Evolutionary conservation across 2,888 invertebrate genomes (phyloP).

Genomic region (Platynereis dumerilii): DNA sequence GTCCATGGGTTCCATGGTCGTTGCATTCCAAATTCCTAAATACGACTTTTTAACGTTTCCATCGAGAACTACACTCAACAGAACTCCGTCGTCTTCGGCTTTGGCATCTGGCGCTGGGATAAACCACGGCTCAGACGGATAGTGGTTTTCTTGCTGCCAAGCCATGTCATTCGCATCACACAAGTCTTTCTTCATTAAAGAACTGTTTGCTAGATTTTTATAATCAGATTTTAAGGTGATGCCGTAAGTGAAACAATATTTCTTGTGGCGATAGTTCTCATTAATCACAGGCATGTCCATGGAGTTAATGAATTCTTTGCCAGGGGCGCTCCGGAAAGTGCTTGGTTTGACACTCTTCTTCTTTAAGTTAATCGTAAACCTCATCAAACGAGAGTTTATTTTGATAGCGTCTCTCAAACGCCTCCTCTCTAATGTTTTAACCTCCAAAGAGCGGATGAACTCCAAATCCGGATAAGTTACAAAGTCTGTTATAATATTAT

Average conservation of each 20-base stretch:
- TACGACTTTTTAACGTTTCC: conserved; percentile 44
- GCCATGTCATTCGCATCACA: conserved; percentile 42
- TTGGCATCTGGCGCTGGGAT: conserved; percentile 42
- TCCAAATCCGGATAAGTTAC: conserved; percentile 49
- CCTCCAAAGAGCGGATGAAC: conserved; percentile 46
- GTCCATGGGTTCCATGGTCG: conserved; percentile 44
- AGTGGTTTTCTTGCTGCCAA: conserved; percentile 45
- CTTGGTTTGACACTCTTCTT: conserved; percentile 24
- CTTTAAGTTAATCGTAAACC: conserved; percentile 44
- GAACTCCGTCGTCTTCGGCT: conserved; percentile 54
- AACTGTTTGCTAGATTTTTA: conserved; percentile 40
- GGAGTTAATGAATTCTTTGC: conserved; percentile 36
- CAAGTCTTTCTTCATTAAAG: conserved; percentile 53
- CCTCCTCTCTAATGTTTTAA: conserved; percentile 42
- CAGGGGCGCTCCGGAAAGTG: conserved; percentile 29
- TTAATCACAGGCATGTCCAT: conserved; percentile 58
- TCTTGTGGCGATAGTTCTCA: conserved; percentile 46
- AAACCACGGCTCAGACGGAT: conserved; percentile 54
- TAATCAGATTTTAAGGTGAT: conserved; percentile 48
- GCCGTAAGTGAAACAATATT: conserved; percentile 55
- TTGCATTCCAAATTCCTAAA: conserved; percentile 50
- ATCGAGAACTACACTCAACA: conserved; percentile 52
- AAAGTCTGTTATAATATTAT: conserved; percentile 44
- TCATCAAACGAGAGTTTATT: conserved; percentile 43
- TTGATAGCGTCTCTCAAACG: conserved; percentile 42